Percentiles rank a stretch among this genome's conserved stretches.
Evolutionary conservation across 2,113 vertebrate genomes (phyloP).

Genomic region (Cyanocitta stelleri): DNA sequence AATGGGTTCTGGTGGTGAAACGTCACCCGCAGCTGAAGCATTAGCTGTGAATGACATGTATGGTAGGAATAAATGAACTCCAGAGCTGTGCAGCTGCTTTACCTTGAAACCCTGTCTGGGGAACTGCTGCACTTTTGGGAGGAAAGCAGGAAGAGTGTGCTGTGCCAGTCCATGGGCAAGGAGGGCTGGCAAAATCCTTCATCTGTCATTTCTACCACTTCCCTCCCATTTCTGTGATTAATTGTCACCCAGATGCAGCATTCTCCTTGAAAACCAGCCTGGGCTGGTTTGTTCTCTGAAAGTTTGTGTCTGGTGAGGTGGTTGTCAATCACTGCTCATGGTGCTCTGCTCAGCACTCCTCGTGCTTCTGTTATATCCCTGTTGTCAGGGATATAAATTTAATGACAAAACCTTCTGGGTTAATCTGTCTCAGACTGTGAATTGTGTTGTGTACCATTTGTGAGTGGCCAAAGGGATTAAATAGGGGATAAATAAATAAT

Average conservation of each 20-base stretch:
- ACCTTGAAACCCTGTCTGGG: not conserved
- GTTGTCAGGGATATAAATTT: not conserved
- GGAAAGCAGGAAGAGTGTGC: not conserved
- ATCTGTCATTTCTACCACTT: not conserved
- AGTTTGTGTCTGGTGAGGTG: not conserved
- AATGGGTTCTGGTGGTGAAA: not conserved
- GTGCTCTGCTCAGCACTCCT: not conserved
- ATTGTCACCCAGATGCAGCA: not conserved
- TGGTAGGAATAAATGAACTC: conserved; percentile 7
- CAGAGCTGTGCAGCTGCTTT: not conserved
- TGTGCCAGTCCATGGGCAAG: not conserved
- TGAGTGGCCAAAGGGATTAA: not conserved
- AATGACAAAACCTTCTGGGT: not conserved
- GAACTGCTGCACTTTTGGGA: not conserved
- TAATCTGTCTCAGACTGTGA: not conserved
- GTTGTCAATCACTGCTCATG: not conserved
- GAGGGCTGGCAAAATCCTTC: not conserved
- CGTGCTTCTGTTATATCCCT: not conserved
- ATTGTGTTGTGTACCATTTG: not conserved
- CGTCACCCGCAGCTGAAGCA: conserved; percentile 1
- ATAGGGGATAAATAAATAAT: not conserved
- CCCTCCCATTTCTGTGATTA: not conserved
- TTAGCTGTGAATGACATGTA: not conserved
- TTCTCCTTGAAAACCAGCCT: not conserved
- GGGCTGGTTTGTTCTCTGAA: not conserved